Percentiles rank a stretch among this genome's conserved stretches.
Evolutionary conservation across 1,140 invertebrate species (phyloP).

Genomic region (Harpegnathos saltator): DNA sequence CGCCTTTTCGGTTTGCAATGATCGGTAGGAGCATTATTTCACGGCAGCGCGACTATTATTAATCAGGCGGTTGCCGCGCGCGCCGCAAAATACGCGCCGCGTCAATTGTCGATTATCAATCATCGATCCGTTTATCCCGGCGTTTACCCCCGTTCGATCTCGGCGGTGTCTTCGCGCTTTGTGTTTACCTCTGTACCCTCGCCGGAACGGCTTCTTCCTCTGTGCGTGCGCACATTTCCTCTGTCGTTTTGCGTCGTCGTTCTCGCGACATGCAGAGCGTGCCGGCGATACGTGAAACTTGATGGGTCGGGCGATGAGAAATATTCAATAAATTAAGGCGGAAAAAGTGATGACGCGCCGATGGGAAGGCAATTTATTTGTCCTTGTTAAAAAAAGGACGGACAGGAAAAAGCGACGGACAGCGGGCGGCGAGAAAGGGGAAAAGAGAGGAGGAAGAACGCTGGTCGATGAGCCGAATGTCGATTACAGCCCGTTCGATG

Average conservation of each 20-base stretch:
- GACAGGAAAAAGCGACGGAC: neutral
- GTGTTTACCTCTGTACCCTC: no score
- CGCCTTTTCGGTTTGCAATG: slow-evolving; percentile 12
- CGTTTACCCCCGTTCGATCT: neutral
- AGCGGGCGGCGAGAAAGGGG: neutral
- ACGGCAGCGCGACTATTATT: neutral
- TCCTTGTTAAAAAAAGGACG: slow-evolving; percentile 5
- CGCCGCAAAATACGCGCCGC: neutral
- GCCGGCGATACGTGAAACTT: neutral
- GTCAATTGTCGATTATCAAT: slow-evolving; percentile 15
- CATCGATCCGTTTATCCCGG: slow-evolving; percentile 6
- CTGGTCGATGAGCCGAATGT: slow-evolving; percentile 33
- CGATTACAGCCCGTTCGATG: slow-evolving; percentile 42
- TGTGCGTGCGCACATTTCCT: neutral
- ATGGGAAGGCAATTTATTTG: slow-evolving; percentile 41
- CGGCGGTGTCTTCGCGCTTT: neutral
- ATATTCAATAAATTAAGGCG: slow-evolving; percentile 38
- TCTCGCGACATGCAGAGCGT: neutral
- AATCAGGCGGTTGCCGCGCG: slow-evolving; percentile 2
- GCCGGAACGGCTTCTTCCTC: no score
- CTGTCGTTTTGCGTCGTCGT: neutral
- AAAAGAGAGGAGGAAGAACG: neutral
- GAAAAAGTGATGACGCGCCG: slow-evolving; percentile 19
- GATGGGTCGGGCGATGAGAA: neutral
- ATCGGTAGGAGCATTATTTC: slow-evolving; percentile 1